These are phyloP conservation scores for Chironex yamaguchii DNA, from an alignment of 30 jellyfish, hydroid and myxozoan species.

Conservation along the genomic window DNA sequence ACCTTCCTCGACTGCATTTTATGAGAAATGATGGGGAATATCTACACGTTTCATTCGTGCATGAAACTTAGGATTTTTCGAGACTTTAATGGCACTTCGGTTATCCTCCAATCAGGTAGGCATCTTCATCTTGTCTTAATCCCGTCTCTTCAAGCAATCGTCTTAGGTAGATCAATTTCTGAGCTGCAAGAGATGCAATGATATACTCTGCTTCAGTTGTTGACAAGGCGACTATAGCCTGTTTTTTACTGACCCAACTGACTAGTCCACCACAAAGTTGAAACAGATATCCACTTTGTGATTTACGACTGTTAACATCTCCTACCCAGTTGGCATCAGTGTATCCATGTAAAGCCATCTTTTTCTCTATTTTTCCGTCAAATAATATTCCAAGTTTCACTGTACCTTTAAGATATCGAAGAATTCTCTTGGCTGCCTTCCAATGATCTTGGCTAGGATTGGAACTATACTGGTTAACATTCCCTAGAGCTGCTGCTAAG, in stretches of 20 bases:
- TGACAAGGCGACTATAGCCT: neutral
- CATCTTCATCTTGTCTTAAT: too few species aligned
- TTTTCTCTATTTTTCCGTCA: constrained; percentile 4
- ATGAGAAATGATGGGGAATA: too few species aligned
- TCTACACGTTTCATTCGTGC: too few species aligned
- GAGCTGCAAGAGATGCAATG: neutral
- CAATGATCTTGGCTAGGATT: neutral
- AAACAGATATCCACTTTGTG: constrained; percentile 5
- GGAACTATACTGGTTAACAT: constrained; percentile 6
- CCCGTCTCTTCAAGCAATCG: too few species aligned
- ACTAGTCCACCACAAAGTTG: neutral
- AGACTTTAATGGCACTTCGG: too few species aligned
- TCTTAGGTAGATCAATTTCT: too few species aligned
- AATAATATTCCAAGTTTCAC: neutral
- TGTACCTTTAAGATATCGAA: constrained; percentile 2
- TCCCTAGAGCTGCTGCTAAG: too few species aligned
- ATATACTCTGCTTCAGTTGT: constrained; percentile 5
- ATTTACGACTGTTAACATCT: constrained; percentile 9
- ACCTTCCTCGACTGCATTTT: too few species aligned
- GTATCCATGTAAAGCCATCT: constrained; percentile 1
- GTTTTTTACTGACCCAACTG: constrained; percentile 1
- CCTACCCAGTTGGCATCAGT: constrained; percentile 37
- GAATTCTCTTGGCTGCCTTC: neutral
- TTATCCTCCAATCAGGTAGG: too few species aligned
- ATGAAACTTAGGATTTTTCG: too few species aligned